Base-by-base conservation (phyloP, 2,113 vertebrate species). In the Lycaon pictus region DNA sequence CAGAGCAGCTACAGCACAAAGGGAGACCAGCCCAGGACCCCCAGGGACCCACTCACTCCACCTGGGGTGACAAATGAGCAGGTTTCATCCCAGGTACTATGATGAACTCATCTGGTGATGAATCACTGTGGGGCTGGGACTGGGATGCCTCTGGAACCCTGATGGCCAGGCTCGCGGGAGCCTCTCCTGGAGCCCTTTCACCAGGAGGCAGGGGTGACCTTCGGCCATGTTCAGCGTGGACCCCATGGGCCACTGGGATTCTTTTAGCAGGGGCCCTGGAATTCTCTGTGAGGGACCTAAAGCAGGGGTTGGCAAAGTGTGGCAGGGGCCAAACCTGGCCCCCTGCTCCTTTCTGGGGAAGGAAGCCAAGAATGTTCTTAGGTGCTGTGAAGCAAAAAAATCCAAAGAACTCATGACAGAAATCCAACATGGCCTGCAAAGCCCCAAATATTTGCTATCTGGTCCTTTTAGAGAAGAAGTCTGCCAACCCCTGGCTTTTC, bases 51-150 rank as follows among this genome's bases (percentile, higher is more conserved):
- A 27, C 83, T 29, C 29, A 48, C 25, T 56, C 53, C 27, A 20
- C 53, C 77, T 17, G 51, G 53, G 29, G 79, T 89, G 83, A 96
- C 72, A 71, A 12, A 37, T 53, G 0, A 53, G 77, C 32, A 79
- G 17, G 71, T 77, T 71, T 94, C 81, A 82, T 37, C 71, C 77
- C 55, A 53, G 90, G 67, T 89, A 77, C 60, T 82, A 81, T 51
- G 37, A 56, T 69, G 95, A 93, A 95, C 92, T 90, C 89, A 93
- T 32, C 11, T 58, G 71, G 93, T 0, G 0, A 29, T 96, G 97
- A 96, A 27, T 95, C 87, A 83, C 0, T 1, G 27, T 2, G 16
- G 58, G 65, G 37, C 81, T 12, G n/a, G 77, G 88, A 29, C 5
- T 0, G 48, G 77, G 81, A 83, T 0, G 0, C 29, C 84, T 83